Conservation (phyloP, 2,797 vertebrate genomes). For the Zenarchopterus dispar region DNA sequence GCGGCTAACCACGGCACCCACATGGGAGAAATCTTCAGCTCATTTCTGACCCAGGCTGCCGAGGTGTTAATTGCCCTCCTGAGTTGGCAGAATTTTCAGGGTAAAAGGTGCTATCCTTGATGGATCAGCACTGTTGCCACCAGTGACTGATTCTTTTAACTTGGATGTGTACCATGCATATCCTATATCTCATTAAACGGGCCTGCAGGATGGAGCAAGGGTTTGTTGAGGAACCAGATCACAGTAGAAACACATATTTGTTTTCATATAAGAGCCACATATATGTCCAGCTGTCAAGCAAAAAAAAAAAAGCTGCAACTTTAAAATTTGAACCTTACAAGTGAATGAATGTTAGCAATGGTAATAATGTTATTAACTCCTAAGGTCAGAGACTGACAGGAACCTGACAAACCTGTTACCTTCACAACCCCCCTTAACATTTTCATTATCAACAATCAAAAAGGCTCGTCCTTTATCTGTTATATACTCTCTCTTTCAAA, state of each 20-base stretch:
- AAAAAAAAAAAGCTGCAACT: not conserved
- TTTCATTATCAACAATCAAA: not conserved
- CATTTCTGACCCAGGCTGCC: slow-evolving; percentile 85
- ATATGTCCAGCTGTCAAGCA: slow-evolving; percentile 14
- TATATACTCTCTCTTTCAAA: not conserved
- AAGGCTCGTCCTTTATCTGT: not conserved
- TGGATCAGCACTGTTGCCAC: slow-evolving; percentile 91
- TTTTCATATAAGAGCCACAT: slow-evolving; percentile 20
- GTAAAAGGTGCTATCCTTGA: slow-evolving; percentile 92
- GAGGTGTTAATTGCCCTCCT: slow-evolving; percentile 92
- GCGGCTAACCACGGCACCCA: slow-evolving; percentile 64
- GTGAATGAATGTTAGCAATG: not conserved
- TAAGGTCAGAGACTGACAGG: slow-evolving; percentile 1
- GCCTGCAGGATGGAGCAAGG: slow-evolving; percentile 62
- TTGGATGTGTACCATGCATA: slow-evolving; percentile 86
- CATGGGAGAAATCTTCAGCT: slow-evolving; percentile 86
- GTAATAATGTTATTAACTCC: not conserved
- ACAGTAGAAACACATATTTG: slow-evolving; percentile 5
- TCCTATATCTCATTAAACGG: slow-evolving; percentile 88
- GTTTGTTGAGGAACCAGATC: slow-evolving; percentile 4
- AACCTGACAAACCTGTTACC: not conserved
- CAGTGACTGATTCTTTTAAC: slow-evolving; percentile 87
- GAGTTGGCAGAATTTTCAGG: slow-evolving; percentile 89
- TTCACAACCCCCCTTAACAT: not conserved
- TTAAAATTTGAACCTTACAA: not conserved